These are phyloP conservation scores for Theonella swinhoei DNA, from an alignment of 37 sponge, comb jelly and placozoan species.

Conservation along the genomic window DNA sequence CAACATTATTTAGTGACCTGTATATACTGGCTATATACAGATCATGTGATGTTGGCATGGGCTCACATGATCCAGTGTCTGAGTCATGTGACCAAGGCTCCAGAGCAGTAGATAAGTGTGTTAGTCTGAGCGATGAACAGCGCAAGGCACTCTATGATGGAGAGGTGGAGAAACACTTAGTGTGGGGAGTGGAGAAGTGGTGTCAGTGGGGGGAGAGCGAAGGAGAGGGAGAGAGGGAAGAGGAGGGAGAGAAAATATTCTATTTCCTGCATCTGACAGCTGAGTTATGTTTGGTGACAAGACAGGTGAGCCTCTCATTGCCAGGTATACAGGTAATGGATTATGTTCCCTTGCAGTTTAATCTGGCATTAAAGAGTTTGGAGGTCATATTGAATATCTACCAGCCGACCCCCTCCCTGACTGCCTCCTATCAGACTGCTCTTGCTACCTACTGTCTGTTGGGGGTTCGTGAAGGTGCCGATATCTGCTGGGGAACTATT, in stretches of 20 bases:
- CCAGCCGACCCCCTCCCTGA: not conserved
- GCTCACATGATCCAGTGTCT: not conserved
- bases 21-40: too few relatives aligned
- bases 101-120: not conserved
- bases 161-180: not conserved
- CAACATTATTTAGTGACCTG: not conserved
- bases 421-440: not conserved
- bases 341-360: not conserved
- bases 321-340: too few relatives aligned
- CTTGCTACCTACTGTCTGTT: not conserved
- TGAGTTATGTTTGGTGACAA: not conserved
- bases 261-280: not conserved
- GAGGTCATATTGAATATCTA: not conserved
- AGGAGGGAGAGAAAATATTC: not conserved
- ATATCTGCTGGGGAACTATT: not conserved
- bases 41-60: not conserved
- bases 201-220: not conserved
- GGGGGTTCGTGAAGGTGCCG: too few relatives aligned
- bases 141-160: not conserved
- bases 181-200: not conserved
- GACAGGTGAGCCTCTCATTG: not conserved
- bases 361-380: not conserved
- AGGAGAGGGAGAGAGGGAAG: not conserved
- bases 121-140: not conserved
- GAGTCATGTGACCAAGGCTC: not conserved